Conservation (phyloP, 2,888 invertebrate species). For the Tenthredo scrophulariae region DNA sequence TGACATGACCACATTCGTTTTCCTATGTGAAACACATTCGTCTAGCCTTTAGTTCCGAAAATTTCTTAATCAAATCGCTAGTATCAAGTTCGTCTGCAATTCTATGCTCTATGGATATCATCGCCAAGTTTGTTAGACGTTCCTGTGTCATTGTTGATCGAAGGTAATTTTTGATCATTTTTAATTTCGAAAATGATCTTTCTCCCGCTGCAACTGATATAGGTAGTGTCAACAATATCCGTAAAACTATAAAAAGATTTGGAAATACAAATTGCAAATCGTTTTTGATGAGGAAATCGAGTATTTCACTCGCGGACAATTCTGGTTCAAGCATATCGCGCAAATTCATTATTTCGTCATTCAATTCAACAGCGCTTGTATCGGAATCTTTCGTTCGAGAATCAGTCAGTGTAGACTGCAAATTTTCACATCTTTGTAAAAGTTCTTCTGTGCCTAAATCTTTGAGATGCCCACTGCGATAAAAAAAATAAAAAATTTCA, state of each 20-base stretch:
- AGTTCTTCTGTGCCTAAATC: constrained; percentile 48
- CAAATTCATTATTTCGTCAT: constrained; percentile 38
- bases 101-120: constrained; percentile 5
- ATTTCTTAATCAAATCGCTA: neutral
- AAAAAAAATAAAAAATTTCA: constrained; percentile 56
- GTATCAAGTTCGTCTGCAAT: constrained; percentile 10
- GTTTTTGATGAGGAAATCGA: constrained; percentile 52
- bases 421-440: constrained; percentile 43
- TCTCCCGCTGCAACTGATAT: constrained; percentile 55
- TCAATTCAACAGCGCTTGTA: constrained; percentile 49
- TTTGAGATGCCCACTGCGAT: constrained; percentile 46
- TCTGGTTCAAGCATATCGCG: constrained; percentile 13
- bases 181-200: constrained; percentile 58
- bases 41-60: constrained; percentile 7
- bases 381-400: constrained; percentile 36
- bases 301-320: constrained; percentile 36
- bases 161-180: constrained; percentile 56
- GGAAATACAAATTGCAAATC: constrained; percentile 49
- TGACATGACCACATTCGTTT: too few species aligned
- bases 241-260: constrained; percentile 51
- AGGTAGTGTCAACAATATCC: constrained; percentile 56
- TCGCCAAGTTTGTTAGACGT: constrained; percentile 5
- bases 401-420: constrained; percentile 31
- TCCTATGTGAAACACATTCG: constrained; percentile 9
- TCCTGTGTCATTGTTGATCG: constrained; percentile 28